A percentile compares a stretch with the other conserved stretches of the same genome.
Conservation (phyloP, 2,888 invertebrate genomes). For the Teleiodes luculella region DNA sequence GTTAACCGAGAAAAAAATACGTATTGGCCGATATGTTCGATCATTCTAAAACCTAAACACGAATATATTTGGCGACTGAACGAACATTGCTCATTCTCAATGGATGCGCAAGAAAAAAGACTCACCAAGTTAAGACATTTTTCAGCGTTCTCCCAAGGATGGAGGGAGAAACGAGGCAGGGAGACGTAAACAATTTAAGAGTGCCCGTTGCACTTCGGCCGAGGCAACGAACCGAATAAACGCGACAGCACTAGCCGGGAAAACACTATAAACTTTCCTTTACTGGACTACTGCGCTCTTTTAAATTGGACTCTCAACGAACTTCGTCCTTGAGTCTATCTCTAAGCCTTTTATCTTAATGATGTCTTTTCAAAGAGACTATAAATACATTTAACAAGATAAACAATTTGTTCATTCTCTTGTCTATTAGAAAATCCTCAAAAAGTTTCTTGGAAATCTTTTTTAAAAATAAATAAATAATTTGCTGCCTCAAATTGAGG, state of each 20-base stretch:
- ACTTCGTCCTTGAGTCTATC: conserved; percentile 30
- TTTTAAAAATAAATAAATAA: conserved; percentile 13
- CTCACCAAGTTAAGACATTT: conserved; percentile 32
- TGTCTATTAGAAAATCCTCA: background rate
- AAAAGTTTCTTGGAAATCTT: conserved; percentile 1
- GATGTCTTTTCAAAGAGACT: conserved; percentile 36
- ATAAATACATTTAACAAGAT: conserved; percentile 35
- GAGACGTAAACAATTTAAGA: conserved; percentile 63
- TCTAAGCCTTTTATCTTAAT: conserved; percentile 37
- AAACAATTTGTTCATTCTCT: conserved; percentile 27
- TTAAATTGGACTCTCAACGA: conserved; percentile 37
- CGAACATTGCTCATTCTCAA: conserved; percentile 25
- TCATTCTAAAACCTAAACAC: no score
- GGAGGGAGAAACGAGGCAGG: conserved; percentile 36
- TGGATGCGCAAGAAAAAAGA: conserved; percentile 30
- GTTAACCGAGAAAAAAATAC: no score
- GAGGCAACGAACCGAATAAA: conserved; percentile 56
- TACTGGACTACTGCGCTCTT: conserved; percentile 30
- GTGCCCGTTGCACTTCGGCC: conserved; percentile 51
- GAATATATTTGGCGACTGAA: background rate
- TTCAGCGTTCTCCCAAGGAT: conserved; percentile 27
- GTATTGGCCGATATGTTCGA: no score
- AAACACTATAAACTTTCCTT: conserved; percentile 41
- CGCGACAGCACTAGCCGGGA: conserved; percentile 41
- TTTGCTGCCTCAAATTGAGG: conserved; percentile 13